phyloP scores from a whole-genome alignment of 2,113 vertebrate genomes.

The Nibea coibor region DNA sequence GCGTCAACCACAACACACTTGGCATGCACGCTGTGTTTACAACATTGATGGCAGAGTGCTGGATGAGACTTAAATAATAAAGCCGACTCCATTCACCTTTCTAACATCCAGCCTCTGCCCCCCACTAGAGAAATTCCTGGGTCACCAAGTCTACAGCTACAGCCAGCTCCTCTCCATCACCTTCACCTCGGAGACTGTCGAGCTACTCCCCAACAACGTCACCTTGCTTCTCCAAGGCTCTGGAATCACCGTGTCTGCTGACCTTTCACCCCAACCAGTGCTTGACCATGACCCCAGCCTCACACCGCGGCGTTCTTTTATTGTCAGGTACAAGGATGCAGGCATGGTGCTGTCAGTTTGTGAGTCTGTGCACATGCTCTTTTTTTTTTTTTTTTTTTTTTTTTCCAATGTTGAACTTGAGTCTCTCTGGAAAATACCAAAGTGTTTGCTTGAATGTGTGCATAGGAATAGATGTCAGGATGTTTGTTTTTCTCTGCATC shows the following conservation, averaged over 20 bases:
- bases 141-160: slow-evolving; percentile 88
- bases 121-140: slow-evolving; percentile 88
- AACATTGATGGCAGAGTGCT: neutral
- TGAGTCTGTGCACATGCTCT: slow-evolving; percentile 7
- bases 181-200: slow-evolving; percentile 74
- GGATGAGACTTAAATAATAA: slow-evolving; percentile 22
- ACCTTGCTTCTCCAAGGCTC: slow-evolving; percentile 87
- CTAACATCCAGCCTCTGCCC: slow-evolving; percentile 34
- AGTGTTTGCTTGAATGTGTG: slow-evolving; percentile 25
- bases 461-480: slow-evolving; percentile 14
- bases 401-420: slow-evolving; percentile 4
- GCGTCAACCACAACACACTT: slow-evolving; percentile 7
- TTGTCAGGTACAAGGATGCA: slow-evolving; percentile 75
- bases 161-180: slow-evolving; percentile 87
- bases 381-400: slow-evolving; percentile 14
- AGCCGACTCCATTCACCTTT: slow-evolving; percentile 27
- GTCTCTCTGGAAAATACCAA: slow-evolving; percentile 35
- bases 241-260: slow-evolving; percentile 77
- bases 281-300: slow-evolving; percentile 12
- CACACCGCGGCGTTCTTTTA: slow-evolving; percentile 66
- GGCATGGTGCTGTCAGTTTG: slow-evolving; percentile 15
- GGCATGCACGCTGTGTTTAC: slow-evolving; percentile 11
- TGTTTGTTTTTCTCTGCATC: slow-evolving; percentile 49
- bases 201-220: slow-evolving; percentile 67
- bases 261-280: slow-evolving; percentile 35